Conservation (phyloP, 2,888 invertebrate species). For the Dolomedes plantarius region DNA sequence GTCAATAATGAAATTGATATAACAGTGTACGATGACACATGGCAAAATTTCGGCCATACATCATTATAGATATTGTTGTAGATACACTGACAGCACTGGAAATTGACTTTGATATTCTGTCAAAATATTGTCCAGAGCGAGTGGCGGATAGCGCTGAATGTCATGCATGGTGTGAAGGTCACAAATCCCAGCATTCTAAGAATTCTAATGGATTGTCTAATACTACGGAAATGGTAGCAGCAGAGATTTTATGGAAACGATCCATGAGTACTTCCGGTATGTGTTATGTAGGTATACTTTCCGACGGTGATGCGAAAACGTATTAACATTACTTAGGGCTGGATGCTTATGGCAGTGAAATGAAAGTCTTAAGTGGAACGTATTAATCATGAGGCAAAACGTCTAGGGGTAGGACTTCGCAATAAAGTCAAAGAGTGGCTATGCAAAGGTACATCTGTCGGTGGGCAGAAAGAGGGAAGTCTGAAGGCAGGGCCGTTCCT, state of each 20-base stretch:
- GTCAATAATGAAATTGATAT: too few relatives aligned
- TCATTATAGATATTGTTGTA: too few relatives aligned
- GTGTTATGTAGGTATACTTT: neutral
- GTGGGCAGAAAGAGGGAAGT: slow-evolving; percentile 4
- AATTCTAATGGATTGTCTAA: neutral
- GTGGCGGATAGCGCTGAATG: neutral
- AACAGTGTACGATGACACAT: too few relatives aligned
- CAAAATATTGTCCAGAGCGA: too few relatives aligned
- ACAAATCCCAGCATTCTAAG: neutral
- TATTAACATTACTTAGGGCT: neutral
- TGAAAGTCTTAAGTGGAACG: slow-evolving; percentile 5
- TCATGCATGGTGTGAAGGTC: neutral
- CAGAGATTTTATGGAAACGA: neutral
- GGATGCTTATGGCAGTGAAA: neutral
- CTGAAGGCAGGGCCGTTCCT: too few relatives aligned
- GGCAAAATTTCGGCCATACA: too few relatives aligned
- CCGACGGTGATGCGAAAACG: slow-evolving; percentile 12
- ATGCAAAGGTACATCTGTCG: neutral
- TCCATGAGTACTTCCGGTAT: neutral
- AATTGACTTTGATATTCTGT: too few relatives aligned
- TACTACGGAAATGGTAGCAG: neutral
- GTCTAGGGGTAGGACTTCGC: neutral
- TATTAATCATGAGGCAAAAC: slow-evolving; percentile 8
- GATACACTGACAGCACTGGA: too few relatives aligned
- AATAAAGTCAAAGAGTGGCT: slow-evolving; percentile 9